phyloP scores from a whole-genome alignment of 2,888 invertebrate species.

The Petrophora chlorosata region DNA sequence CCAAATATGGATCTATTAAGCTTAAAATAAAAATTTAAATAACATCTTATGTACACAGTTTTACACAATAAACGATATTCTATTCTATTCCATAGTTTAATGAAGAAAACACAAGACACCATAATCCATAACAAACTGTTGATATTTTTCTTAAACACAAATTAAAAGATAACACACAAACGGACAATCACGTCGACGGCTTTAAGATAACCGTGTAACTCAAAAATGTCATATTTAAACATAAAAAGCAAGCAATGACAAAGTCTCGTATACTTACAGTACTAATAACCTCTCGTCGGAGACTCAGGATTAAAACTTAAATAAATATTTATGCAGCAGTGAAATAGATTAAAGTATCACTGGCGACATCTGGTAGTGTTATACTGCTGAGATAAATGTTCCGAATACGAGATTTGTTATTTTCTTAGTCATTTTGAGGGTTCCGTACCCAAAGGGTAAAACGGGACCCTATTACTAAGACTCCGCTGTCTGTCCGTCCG shows the following conservation, averaged over 20 bases:
- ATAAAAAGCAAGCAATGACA: constrained; percentile 17
- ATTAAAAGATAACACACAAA: background rate
- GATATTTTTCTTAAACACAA: background rate
- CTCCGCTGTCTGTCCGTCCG: too few relatives aligned
- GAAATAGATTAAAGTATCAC: constrained; percentile 59
- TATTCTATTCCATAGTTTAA: too few relatives aligned
- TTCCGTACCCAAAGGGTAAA: too few relatives aligned
- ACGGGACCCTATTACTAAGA: too few relatives aligned
- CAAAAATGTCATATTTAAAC: constrained; percentile 10
- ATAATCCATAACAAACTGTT: too few relatives aligned
- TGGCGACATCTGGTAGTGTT: constrained; percentile 31
- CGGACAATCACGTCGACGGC: background rate
- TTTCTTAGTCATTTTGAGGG: constrained; percentile 1
- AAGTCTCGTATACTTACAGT: constrained; percentile 34
- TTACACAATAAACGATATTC: too few relatives aligned
- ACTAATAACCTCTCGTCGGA: constrained; percentile 32
- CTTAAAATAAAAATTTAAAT: too few relatives aligned
- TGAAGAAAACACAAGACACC: too few relatives aligned
- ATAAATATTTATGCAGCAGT: constrained; percentile 66
- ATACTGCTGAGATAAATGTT: constrained; percentile 19
- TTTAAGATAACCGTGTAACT: constrained; percentile 1
- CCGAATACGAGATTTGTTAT: constrained; percentile 1
- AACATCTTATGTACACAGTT: too few relatives aligned
- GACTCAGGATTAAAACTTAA: constrained; percentile 56
- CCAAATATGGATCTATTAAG: too few relatives aligned